phyloP scores from a whole-genome alignment of 2,113 vertebrate genomes.

The Spea multiplicata region DNA sequence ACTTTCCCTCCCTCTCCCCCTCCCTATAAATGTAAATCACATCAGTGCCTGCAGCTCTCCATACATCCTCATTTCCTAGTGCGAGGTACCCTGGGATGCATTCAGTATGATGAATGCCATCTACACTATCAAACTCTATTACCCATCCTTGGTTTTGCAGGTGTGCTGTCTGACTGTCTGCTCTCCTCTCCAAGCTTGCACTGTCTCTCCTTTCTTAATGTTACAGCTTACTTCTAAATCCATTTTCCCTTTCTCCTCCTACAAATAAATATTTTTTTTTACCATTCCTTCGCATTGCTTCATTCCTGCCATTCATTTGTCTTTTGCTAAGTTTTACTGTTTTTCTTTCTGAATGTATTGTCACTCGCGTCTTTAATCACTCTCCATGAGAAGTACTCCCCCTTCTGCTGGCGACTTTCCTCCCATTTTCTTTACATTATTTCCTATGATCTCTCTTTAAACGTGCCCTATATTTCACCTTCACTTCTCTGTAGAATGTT shows the following conservation, averaged over 20 bases:
- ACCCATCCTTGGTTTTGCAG: constrained; percentile 12
- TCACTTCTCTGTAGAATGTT: too few species aligned
- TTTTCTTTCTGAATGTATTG: not conserved
- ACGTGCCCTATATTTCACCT: too few species aligned
- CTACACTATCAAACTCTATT: constrained; percentile 40
- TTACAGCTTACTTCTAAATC: not conserved
- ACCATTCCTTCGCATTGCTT: not conserved
- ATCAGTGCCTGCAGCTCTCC: constrained; percentile 18
- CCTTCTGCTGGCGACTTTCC: too few species aligned
- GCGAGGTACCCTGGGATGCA: constrained; percentile 33
- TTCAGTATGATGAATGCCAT: constrained; percentile 36
- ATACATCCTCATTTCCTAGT: constrained; percentile 35
- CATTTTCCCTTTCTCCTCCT: not conserved
- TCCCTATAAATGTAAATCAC: constrained; percentile 36
- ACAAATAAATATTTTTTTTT: constrained; percentile 1
- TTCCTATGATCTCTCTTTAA: too few species aligned
- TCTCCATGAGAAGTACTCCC: not conserved
- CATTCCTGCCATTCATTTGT: not conserved
- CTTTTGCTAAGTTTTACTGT: not conserved
- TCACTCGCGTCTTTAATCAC: not conserved
- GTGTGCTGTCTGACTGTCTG: constrained; percentile 15
- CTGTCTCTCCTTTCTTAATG: not conserved
- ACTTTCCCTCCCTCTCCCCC: not conserved
- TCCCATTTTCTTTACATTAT: not conserved
- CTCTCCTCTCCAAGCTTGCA: not conserved